A percentile compares a stretch with the other conserved stretches of the same genome.
phyloP scores from a whole-genome alignment of 2,113 vertebrate genomes.

The Antidorcas marsupialis region DNA sequence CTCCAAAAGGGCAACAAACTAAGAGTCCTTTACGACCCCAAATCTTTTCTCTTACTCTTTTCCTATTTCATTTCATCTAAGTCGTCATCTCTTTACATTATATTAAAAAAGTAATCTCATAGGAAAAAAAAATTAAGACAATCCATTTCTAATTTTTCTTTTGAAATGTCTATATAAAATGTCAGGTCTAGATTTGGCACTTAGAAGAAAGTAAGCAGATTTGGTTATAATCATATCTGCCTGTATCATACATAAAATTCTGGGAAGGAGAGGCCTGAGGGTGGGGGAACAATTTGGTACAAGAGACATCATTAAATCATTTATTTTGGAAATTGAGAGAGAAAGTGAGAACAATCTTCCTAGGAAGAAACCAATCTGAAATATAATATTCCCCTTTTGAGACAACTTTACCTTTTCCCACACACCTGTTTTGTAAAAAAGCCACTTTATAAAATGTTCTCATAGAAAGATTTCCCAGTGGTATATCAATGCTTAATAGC shows the following conservation, averaged over 20 bases:
- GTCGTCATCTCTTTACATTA: neutral
- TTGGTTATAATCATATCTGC: neutral
- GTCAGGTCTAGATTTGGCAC: neutral
- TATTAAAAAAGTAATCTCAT: neutral
- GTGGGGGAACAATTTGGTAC: neutral
- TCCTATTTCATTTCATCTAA: neutral
- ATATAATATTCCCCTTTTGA: neutral
- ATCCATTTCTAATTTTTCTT: neutral
- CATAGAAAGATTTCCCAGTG: neutral
- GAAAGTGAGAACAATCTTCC: neutral
- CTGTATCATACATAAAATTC: neutral
- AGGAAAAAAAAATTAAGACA: neutral
- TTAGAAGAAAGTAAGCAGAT: neutral
- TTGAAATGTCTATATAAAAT: conserved; percentile 10
- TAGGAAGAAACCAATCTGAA: neutral
- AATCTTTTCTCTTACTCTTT: neutral
- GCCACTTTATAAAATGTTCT: conserved; percentile 9
- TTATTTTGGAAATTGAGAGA: neutral
- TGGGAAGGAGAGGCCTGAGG: neutral
- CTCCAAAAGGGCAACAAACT: conserved; percentile 12
- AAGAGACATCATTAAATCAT: neutral
- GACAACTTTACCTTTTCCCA: conserved; percentile 11
- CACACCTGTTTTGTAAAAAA: neutral
- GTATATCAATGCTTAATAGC: neutral
- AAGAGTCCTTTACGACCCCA: neutral